Conservation (phyloP, 2,797 vertebrate genomes). For the Brachyrhaphis roseni region DNA sequence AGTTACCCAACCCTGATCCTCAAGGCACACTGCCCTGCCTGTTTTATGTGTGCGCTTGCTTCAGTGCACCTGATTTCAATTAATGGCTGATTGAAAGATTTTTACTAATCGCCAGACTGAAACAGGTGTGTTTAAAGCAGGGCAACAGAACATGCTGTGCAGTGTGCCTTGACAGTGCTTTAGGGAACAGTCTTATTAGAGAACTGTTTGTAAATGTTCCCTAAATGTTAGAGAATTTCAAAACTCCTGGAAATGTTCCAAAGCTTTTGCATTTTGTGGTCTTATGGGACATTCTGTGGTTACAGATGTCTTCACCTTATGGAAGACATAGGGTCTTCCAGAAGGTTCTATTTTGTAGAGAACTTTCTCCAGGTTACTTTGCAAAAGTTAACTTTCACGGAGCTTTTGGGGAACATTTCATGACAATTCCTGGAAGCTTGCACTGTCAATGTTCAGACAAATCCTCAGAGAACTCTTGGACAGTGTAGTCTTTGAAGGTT, state of each 20-base stretch:
- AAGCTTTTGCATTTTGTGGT: neutral
- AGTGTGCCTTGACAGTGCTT: too few species aligned
- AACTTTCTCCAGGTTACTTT: neutral
- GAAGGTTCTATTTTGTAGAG: neutral
- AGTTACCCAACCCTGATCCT: too few species aligned
- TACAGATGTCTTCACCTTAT: neutral
- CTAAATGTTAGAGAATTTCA: neutral
- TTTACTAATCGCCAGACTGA: too few species aligned
- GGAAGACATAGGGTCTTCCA: neutral
- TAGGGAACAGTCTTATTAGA: neutral
- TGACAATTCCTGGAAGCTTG: neutral
- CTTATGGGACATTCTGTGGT: neutral
- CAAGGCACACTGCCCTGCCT: too few species aligned
- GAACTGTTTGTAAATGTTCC: neutral
- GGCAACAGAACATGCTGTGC: too few species aligned
- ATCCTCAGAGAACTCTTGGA: neutral
- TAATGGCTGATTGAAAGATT: too few species aligned
- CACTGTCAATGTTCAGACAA: neutral
- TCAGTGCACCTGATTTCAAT: too few species aligned
- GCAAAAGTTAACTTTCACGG: neutral
- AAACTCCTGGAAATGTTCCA: neutral
- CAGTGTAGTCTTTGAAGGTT: neutral
- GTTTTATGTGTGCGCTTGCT: too few species aligned
- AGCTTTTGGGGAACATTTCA: neutral
- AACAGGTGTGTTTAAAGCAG: too few species aligned